Base-by-base conservation (phyloP, 2,113 vertebrate genomes). In the Melanerpes aurifrons region DNA sequence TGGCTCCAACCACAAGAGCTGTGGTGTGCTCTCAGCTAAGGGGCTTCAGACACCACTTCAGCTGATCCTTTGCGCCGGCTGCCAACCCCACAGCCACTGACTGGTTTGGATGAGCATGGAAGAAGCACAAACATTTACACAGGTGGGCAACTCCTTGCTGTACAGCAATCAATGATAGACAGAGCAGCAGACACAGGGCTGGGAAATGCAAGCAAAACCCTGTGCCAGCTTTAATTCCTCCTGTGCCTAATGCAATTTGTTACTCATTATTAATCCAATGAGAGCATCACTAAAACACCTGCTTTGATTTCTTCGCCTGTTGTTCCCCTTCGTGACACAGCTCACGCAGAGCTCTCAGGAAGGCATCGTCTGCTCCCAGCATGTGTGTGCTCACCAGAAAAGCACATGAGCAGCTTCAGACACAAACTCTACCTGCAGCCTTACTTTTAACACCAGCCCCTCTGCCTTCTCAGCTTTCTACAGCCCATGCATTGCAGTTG, bases 211-310 rank as follows among this genome's bases (percentile, higher is more conserved):
- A 84, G 62, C 0, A 6, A 67, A 76, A 63, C 63, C 78, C 84
- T 14, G 53, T 13, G 76, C 82, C 82, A 86, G 84, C 91, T 75
- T 78, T 66, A 95, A 94, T 96, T 96, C 95, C 82, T 94, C 68
- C 89, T 58, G 68, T 81, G 87, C 83, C 81, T 95, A 90, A 92
- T 90, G 77, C 64, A 93, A 96, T 94, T 96, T 95, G 84, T 82
- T 87, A 50, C 82, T 74, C 22, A 4, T 94, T 96, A 96, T 96
- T 94, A 93, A 97, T 92, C 92, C 89, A 88, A 90, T 68, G 78
- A 48, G 78, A 75, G 59, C 40, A 79, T n/a, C 18, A 13, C 76
- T 92, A 35, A 37, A 82, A 72, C 94, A 96, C 94, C 86, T 93
- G 87, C 78, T 94, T 86, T 26, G 67, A 32, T 96, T 95, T 82